These are phyloP conservation scores for Enteromius unitaeniatus DNA, from an alignment of 2,797 vertebrate genomes.

Conservation along the genomic window DNA sequence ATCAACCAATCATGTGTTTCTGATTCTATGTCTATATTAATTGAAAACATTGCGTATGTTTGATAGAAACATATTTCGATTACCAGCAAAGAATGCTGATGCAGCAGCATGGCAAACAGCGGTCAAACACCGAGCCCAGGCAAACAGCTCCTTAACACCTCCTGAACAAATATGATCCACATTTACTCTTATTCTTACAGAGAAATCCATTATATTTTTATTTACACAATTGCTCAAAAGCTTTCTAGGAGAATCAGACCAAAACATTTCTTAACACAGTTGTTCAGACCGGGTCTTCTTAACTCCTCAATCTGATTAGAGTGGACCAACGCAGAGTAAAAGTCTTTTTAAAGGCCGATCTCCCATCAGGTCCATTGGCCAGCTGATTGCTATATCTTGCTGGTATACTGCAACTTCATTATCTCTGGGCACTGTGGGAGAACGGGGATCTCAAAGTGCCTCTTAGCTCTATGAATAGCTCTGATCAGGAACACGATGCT, in stretches of 20 bases:
- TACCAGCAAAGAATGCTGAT: not conserved
- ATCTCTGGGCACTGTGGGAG: constrained; percentile 68
- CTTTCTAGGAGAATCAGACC: not conserved
- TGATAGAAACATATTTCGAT: not conserved
- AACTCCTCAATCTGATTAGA: constrained; percentile 78
- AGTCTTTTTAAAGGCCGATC: constrained; percentile 73
- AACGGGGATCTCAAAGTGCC: constrained; percentile 71
- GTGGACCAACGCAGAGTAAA: constrained; percentile 69
- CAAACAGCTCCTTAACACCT: not conserved
- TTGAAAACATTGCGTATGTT: not conserved
- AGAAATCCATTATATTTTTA: not conserved
- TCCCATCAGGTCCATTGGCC: constrained; percentile 77
- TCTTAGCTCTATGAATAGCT: constrained; percentile 77
- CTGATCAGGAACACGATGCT: constrained; percentile 67
- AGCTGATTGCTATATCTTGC: constrained; percentile 76
- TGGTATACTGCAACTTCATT: constrained; percentile 75
- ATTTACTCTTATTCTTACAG: not conserved
- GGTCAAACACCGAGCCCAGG: not conserved
- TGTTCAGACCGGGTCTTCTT: not conserved
- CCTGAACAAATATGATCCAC: not conserved
- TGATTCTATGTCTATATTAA: not conserved
- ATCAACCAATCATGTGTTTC: not conserved
- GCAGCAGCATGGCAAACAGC: not conserved
- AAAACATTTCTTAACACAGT: not conserved
- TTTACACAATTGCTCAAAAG: not conserved